Evolutionary conservation across 2,797 vertebrate species (phyloP).

Genomic region (Myripristis jacobus): DNA sequence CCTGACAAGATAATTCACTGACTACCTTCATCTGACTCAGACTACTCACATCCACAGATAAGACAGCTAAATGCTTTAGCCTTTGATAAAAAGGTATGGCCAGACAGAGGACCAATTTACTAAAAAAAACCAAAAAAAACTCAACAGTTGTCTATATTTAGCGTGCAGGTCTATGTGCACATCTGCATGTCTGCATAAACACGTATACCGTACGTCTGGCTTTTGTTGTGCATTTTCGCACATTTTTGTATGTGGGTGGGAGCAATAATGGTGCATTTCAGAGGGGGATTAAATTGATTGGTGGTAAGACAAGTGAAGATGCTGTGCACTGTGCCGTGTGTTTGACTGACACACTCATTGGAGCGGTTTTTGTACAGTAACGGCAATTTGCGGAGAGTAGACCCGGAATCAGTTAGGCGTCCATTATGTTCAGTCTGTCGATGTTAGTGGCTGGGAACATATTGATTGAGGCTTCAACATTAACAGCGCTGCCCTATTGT

Average conservation of each 20-base stretch:
- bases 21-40: conserved; percentile 59
- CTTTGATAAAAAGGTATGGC: conserved; percentile 64
- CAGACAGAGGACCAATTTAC: conserved; percentile 37
- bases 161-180: background rate
- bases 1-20: conserved; percentile 81
- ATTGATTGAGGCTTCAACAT: conserved; percentile 28
- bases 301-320: conserved; percentile 3
- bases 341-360: background rate
- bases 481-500: background rate
- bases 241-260: background rate
- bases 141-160: background rate
- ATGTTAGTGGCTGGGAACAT: conserved; percentile 3
- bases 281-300: conserved; percentile 31
- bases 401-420: conserved; percentile 38
- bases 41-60: conserved; percentile 61
- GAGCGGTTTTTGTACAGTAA: conserved; percentile 11
- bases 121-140: conserved; percentile 25
- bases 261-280: background rate
- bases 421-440: conserved; percentile 25
- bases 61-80: conserved; percentile 58
- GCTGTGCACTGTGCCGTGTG: conserved; percentile 33
- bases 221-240: no score
- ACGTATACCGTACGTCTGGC: background rate
- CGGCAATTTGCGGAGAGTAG: conserved; percentile 22
- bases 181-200: conserved; percentile 11